A percentile compares a stretch with the other conserved stretches of the same genome.
These are phyloP conservation scores for Pangasius mekongensis DNA, from an alignment of 2,797 vertebrate genomes.

Conservation along the genomic window DNA sequence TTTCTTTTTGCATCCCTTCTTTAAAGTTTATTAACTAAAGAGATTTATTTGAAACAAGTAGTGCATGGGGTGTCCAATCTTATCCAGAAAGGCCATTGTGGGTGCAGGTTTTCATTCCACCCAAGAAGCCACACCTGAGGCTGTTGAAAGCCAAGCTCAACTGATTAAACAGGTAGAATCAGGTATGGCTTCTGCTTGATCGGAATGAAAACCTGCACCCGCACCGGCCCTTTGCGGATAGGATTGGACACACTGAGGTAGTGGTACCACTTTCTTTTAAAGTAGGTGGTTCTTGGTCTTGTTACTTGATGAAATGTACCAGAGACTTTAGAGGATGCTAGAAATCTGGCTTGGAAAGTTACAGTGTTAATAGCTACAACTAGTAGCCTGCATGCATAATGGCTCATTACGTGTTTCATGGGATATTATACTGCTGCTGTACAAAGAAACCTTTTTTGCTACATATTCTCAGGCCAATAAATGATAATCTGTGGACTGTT, in stretches of 20 bases:
- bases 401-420: background rate
- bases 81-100: background rate
- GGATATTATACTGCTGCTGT: background rate
- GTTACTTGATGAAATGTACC: background rate
- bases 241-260: background rate
- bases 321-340: background rate
- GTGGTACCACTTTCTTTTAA: background rate
- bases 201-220: background rate
- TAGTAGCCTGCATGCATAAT: background rate
- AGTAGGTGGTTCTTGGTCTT: background rate
- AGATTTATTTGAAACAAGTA: background rate
- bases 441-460: background rate
- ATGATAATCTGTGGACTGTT: background rate
- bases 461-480: background rate
- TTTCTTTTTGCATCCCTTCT: background rate
- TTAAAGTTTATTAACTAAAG: background rate
- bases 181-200: background rate
- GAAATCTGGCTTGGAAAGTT: background rate
- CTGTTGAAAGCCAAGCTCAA: background rate
- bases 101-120: conserved; percentile 1
- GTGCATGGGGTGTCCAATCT: background rate
- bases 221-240: background rate
- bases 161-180: background rate
- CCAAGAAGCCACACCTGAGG: background rate
- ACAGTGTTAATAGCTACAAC: background rate